A percentile compares a stretch with the other conserved stretches of the same genome.
Conservation (phyloP, 1,140 invertebrate species). For the Megalopta genalis region DNA sequence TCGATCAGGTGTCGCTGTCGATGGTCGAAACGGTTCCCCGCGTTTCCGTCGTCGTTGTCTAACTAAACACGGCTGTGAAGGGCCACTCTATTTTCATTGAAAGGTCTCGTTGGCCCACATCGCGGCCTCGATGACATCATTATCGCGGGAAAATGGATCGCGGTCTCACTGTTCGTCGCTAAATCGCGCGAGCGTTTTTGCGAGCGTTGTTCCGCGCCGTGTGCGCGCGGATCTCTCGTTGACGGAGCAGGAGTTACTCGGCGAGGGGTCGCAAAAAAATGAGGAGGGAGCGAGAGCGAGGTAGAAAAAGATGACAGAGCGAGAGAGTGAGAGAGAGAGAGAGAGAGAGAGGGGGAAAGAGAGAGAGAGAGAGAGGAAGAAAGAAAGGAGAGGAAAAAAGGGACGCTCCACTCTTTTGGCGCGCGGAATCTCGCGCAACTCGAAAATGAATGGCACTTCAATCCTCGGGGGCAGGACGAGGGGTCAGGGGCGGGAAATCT, state of each 20-base stretch:
- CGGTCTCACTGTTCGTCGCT: neutral
- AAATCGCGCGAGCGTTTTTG: slow-evolving; percentile 5
- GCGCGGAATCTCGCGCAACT: slow-evolving; percentile 46
- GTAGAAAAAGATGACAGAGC: too few species aligned
- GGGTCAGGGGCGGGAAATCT: slow-evolving; percentile 42
- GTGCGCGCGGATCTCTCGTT: neutral
- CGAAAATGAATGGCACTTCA: slow-evolving; percentile 64
- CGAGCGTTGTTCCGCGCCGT: neutral
- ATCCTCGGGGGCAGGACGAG: slow-evolving; percentile 38
- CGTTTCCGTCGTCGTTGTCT: neutral
- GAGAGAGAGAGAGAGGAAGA: too few species aligned
- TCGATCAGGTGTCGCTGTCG: too few species aligned
- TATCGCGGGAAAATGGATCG: neutral
- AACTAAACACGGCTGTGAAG: neutral
- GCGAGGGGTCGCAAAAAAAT: slow-evolving; percentile 5
- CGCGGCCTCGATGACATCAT: neutral
- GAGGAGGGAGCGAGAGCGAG: neutral
- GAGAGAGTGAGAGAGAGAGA: too few species aligned
- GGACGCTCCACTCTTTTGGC: slow-evolving; percentile 22
- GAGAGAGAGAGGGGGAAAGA: too few species aligned
- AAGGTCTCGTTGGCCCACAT: neutral
- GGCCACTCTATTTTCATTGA: neutral
- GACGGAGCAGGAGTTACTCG: slow-evolving; percentile 21
- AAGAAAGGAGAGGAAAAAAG: slow-evolving; percentile 23
- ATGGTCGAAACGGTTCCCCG: neutral